These are phyloP conservation scores for Poeciliopsis occidentalis DNA, from an alignment of 2,113 vertebrate genomes.

Conservation along the genomic window DNA sequence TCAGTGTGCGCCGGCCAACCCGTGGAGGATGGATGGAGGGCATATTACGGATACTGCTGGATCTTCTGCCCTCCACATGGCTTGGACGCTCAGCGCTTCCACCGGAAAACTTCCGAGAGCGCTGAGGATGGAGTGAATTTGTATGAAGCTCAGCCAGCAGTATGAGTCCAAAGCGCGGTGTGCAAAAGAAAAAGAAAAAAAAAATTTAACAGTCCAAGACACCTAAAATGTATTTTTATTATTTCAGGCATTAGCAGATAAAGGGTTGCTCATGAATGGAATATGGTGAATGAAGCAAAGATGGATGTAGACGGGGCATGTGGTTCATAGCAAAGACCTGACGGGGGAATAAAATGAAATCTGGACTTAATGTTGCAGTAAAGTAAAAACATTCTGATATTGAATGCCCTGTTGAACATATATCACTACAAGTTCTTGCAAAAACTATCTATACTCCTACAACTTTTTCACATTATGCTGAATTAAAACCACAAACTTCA, in stretches of 20 bases:
- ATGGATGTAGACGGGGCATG: slow-evolving; percentile 14
- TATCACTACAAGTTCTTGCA: too few relatives aligned
- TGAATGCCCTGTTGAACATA: too few relatives aligned
- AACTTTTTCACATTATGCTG: too few relatives aligned
- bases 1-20: slow-evolving; percentile 44
- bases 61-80: slow-evolving; percentile 46
- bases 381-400: neutral
- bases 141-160: slow-evolving; percentile 68
- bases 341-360: neutral
- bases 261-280: slow-evolving; percentile 53
- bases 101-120: slow-evolving; percentile 71
- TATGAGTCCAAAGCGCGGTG: slow-evolving; percentile 58
- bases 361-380: neutral
- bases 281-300: slow-evolving; percentile 30
- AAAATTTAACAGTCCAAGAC: slow-evolving; percentile 63
- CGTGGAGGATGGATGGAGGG: slow-evolving; percentile 50
- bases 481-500: too few relatives aligned
- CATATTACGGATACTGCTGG: slow-evolving; percentile 50
- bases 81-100: slow-evolving; percentile 45
- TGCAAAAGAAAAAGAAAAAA: slow-evolving; percentile 17
- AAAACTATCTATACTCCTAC: too few relatives aligned
- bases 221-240: slow-evolving; percentile 13
- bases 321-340: slow-evolving; percentile 19
- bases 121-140: slow-evolving; percentile 46
- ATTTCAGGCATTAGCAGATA: slow-evolving; percentile 14